Base-by-base conservation (phyloP, 2,888 invertebrate genomes). In the Epinotia nisella region DNA sequence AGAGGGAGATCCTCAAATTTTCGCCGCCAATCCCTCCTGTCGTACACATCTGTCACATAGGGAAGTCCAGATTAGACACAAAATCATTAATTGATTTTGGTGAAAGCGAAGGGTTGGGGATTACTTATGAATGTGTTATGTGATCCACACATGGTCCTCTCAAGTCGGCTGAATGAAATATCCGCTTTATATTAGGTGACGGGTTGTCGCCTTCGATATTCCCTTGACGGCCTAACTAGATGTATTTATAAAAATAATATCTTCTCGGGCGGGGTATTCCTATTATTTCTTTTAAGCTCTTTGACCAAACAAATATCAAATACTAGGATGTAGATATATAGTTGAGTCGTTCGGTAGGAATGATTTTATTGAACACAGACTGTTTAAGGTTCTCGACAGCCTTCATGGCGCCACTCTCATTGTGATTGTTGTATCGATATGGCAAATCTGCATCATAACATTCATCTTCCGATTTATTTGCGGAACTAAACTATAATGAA, bases 1-100 rank as follows among this genome's bases (percentile, higher is more conserved):
- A 79, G 87, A 90, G 92, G 90, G 91, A 87, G 87, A 85, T 81
- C 85, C 84, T 89, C 88, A 89, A 89, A 89, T 89, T 86, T 88
- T 86, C 83, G 83, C 85, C 81, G 84, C 83, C 85, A 83, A 86
- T 83, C 88, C 92, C 91, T 84, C 91, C 89, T 87, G 90, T 88
- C 88, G 87, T 81, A 84, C 90, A 87, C 93, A 93, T 93, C 92
- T 93, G 92, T 93, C 91, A 89, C 87, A 81, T 85, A 86, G 87
- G 85, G 78, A 77, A 76, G 82, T 78, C 78, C 76, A 90, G 89
- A 91, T 93, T 91, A 92, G 89, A 90, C 86, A 87, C 90, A 88
- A 85, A 84, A 87, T 85, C 88, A 91, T 90, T 92, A 91, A 92
- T 92, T 92, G 92, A 92, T 92, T 92, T 86, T 79, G 78, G 76